A percentile compares a stretch with the other conserved stretches of the same genome.
Evolutionary conservation across 1,140 invertebrate species (phyloP).

Genomic region (Amphibalanus amphitrite): DNA sequence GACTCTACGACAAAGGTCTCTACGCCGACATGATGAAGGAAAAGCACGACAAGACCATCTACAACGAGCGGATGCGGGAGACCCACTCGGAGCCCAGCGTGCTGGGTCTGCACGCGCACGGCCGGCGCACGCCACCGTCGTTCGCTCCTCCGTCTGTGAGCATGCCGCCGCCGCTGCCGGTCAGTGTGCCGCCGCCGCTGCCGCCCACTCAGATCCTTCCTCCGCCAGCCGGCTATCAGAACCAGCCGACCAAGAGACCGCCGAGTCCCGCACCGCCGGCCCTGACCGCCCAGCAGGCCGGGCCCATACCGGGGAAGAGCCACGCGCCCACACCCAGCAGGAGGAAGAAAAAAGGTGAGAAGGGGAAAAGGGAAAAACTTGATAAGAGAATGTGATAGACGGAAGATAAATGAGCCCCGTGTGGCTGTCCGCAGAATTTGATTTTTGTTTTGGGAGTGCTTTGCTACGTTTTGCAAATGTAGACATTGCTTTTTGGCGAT

Average conservation of each 20-base stretch:
- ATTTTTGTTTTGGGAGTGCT: too few relatives aligned
- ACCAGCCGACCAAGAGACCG: slow-evolving; percentile 5
- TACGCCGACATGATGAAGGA: slow-evolving; percentile 1
- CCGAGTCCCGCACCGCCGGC: slow-evolving; percentile 8
- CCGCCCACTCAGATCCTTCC: background rate
- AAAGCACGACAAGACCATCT: background rate
- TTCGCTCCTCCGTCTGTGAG: background rate
- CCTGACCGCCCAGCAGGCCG: background rate
- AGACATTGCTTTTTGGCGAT: too few relatives aligned
- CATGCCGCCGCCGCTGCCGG: slow-evolving; percentile 10
- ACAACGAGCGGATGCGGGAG: background rate
- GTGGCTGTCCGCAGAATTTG: too few relatives aligned
- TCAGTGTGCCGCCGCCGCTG: slow-evolving; percentile 5
- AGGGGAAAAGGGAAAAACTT: too few relatives aligned
- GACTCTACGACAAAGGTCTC: background rate
- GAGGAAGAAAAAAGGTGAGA: slow-evolving; percentile 10
- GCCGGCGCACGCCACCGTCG: slow-evolving; percentile 8
- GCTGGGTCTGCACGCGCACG: slow-evolving; percentile 12
- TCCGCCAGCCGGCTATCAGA: slow-evolving; percentile 5
- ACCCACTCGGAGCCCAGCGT: background rate
- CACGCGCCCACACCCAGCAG: slow-evolving; percentile 10
- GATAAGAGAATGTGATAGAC: too few relatives aligned
- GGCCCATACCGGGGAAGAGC: slow-evolving; percentile 10
- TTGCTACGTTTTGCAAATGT: too few relatives aligned
- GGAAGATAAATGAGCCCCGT: too few relatives aligned